Evolutionary conservation across 2,113 vertebrate species (phyloP).

Genomic region (Zingel zingel): DNA sequence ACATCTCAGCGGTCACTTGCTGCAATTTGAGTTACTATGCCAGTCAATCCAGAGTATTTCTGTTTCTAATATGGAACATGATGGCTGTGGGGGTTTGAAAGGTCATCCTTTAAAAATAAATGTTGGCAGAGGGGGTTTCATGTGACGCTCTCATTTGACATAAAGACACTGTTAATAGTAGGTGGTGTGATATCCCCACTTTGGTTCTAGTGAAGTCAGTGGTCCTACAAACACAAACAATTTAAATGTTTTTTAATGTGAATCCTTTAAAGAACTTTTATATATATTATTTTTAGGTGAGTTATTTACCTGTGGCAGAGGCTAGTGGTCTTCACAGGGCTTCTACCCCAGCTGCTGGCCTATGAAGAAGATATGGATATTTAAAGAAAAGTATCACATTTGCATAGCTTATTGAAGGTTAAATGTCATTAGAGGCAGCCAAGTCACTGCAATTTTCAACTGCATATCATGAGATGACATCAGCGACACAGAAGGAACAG

Average conservation of each 20-base stretch:
- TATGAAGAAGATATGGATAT: constrained; percentile 40
- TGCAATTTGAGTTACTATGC: constrained; percentile 55
- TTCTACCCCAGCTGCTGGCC: constrained; percentile 68
- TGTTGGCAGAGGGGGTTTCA: neutral
- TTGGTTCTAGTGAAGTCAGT: neutral
- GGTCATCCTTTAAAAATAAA: constrained; percentile 54
- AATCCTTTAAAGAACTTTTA: neutral
- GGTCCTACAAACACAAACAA: constrained; percentile 50
- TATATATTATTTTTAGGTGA: neutral
- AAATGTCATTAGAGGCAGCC: constrained; percentile 4
- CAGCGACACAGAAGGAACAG: neutral
- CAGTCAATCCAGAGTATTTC: constrained; percentile 54
- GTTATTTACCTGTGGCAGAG: constrained; percentile 49
- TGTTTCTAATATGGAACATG: constrained; percentile 48
- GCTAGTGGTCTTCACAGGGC: neutral
- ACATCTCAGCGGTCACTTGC: constrained; percentile 49
- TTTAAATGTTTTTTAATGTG: neutral
- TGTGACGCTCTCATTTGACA: neutral
- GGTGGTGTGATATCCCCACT: neutral
- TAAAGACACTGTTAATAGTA: neutral
- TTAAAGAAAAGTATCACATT: constrained; percentile 17
- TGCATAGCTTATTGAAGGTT: neutral
- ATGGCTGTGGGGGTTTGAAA: constrained; percentile 25
- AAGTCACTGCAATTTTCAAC: constrained; percentile 9
- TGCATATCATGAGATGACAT: neutral